phyloP scores from a whole-genome alignment of 2,113 vertebrate genomes.

The Myocastor coypus region DNA sequence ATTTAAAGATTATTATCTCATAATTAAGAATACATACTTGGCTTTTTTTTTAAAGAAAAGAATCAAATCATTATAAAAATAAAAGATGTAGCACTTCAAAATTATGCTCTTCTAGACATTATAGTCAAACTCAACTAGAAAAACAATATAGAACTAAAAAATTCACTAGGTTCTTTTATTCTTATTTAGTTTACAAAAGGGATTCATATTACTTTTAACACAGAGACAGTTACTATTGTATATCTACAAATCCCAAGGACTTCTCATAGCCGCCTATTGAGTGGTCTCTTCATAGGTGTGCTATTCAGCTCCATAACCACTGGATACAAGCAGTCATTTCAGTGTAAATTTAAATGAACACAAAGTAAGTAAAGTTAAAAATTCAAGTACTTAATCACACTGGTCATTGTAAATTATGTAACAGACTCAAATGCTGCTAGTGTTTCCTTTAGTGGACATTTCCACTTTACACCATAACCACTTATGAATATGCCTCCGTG shows the following conservation, averaged over 20 bases:
- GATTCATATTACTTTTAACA: neutral
- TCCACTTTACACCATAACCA: neutral
- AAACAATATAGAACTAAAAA: neutral
- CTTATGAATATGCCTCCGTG: neutral
- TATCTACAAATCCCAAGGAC: neutral
- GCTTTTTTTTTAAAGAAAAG: neutral
- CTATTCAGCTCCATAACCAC: neutral
- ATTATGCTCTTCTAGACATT: neutral
- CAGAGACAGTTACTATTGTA: neutral
- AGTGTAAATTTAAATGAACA: conserved; percentile 1
- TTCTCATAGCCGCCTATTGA: neutral
- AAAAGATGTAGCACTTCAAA: neutral
- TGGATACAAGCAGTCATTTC: neutral
- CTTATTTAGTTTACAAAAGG: neutral
- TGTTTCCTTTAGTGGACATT: neutral
- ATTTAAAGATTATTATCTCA: conserved; percentile 16
- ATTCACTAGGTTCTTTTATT: neutral
- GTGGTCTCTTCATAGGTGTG: neutral
- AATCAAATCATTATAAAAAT: neutral
- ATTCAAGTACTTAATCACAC: neutral
- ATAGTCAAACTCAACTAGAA: neutral
- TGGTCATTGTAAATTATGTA: neutral
- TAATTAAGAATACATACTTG: conserved; percentile 18
- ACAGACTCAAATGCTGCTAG: neutral
- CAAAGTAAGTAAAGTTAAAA: conserved; percentile 8